A percentile compares a stretch with the other conserved stretches of the same genome.
Conservation (phyloP, 2,888 invertebrate genomes). For the Drosophila kambysellisi region DNA sequence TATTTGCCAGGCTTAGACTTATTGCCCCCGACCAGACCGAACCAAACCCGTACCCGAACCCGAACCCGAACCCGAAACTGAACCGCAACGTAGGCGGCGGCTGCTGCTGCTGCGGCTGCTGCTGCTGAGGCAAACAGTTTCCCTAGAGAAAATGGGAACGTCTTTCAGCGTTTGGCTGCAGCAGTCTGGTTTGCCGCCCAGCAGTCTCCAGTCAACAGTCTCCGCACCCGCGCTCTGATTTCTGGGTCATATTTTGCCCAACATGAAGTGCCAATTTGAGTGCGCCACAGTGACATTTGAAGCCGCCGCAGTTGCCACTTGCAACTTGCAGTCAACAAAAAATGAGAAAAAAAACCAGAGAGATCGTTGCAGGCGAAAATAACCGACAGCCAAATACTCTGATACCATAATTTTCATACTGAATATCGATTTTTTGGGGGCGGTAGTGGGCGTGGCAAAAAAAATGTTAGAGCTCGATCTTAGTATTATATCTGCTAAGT, state of each 20-base stretch:
- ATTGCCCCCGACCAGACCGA: slow-evolving; percentile 23
- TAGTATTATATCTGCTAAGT: too few relatives aligned
- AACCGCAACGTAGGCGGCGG: slow-evolving; percentile 25
- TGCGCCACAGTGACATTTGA: slow-evolving; percentile 70
- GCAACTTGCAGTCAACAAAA: slow-evolving; percentile 6
- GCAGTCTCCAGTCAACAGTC: slow-evolving; percentile 41
- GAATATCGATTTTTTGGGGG: too few relatives aligned
- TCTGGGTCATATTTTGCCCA: slow-evolving; percentile 77
- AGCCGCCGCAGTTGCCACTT: slow-evolving; percentile 53
- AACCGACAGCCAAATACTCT: too few relatives aligned
- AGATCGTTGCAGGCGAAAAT: too few relatives aligned
- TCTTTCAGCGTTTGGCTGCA: slow-evolving; percentile 8
- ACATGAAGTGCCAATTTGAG: slow-evolving; percentile 63
- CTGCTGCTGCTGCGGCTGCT: slow-evolving; percentile 56
- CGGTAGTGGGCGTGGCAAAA: too few relatives aligned
- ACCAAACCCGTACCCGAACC: slow-evolving; percentile 4
- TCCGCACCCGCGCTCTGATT: slow-evolving; percentile 59
- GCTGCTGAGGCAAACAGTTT: slow-evolving; percentile 66
- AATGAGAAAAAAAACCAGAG: too few relatives aligned
- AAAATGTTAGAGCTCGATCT: too few relatives aligned
- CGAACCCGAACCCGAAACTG: slow-evolving; percentile 24
- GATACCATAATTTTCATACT: too few relatives aligned
- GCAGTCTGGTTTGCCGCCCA: slow-evolving; percentile 42
- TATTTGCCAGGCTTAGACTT: slow-evolving; percentile 28
- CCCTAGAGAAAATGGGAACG: slow-evolving; percentile 62